Percentiles rank a stretch among this genome's conserved stretches.
Conservation (phyloP, 2,888 invertebrate genomes). For the Hypolimnas misippus region DNA sequence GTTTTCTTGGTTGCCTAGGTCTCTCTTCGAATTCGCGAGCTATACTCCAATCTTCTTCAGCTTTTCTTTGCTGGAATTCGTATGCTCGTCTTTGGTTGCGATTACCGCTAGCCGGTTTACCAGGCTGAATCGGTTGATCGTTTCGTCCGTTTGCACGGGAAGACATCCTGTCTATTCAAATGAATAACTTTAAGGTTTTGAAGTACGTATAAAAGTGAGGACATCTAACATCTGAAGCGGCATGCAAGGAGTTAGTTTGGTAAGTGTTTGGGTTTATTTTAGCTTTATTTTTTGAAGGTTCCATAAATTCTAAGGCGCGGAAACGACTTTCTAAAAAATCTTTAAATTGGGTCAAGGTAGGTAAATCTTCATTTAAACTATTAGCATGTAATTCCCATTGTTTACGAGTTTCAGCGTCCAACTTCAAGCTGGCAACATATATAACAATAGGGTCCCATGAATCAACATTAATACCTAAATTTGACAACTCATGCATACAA, state of each 20-base stretch:
- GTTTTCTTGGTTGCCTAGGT: constrained; percentile 24
- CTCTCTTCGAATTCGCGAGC: constrained; percentile 43
- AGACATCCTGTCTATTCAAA: constrained; percentile 18
- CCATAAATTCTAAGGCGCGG: constrained; percentile 27
- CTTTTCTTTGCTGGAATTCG: constrained; percentile 36
- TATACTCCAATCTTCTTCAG: constrained; percentile 33
- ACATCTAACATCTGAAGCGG: constrained; percentile 3
- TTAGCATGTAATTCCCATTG: constrained; percentile 25
- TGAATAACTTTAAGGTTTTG: no score
- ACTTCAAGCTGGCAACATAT: constrained; percentile 33
- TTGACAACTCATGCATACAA: constrained; percentile 36
- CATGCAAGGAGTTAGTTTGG: constrained; percentile 15
- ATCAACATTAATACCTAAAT: constrained; percentile 30
- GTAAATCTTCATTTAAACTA: constrained; percentile 20
- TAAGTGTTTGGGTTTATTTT: constrained; percentile 8
- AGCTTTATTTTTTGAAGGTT: constrained; percentile 18
- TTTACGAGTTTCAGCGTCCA: constrained; percentile 34
- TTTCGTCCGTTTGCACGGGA: not conserved
- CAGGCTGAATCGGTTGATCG: constrained; percentile 10
- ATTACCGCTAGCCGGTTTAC: constrained; percentile 27
- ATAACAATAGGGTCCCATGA: constrained; percentile 35
- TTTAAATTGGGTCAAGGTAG: constrained; percentile 18
- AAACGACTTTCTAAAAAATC: constrained; percentile 29
- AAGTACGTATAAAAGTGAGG: constrained; percentile 19
- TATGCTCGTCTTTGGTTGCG: constrained; percentile 38